Conservation (phyloP, 2,113 vertebrate species). For the Gasterosteus aculeatus region DNA sequence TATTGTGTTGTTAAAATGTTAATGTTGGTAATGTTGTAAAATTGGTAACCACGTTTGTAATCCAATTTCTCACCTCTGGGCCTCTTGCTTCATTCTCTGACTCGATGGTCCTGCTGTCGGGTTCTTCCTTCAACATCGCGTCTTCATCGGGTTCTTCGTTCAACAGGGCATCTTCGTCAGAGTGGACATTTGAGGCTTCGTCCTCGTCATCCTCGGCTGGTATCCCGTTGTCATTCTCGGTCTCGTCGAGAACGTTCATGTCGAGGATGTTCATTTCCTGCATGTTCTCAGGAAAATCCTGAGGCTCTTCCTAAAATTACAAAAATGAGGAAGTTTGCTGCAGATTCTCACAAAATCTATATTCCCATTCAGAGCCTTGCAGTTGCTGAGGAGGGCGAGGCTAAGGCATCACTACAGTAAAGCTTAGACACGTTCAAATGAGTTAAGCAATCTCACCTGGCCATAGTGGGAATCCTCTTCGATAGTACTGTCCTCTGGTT, state of each 20-base stretch:
- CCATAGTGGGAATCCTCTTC: slow-evolving; percentile 90
- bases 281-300: slow-evolving; percentile 84
- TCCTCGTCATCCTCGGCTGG: slow-evolving; percentile 80
- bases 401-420: not conserved
- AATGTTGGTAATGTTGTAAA: no score
- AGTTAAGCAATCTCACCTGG: slow-evolving; percentile 80
- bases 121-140: slow-evolving; percentile 70
- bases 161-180: slow-evolving; percentile 63
- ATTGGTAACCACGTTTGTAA: not conserved
- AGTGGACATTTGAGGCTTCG: slow-evolving; percentile 52
- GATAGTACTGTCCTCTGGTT: slow-evolving; percentile 85
- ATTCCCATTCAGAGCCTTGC: not conserved
- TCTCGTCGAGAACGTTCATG: slow-evolving; percentile 88
- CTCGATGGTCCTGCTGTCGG: slow-evolving; percentile 59
- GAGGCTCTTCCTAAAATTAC: slow-evolving; percentile 82
- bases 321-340: not conserved
- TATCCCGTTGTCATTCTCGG: slow-evolving; percentile 85
- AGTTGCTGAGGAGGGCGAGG: not conserved
- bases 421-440: not conserved
- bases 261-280: slow-evolving; percentile 90
- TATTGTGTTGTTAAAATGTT: not conserved
- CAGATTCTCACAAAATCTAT: not conserved
- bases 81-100: slow-evolving; percentile 64
- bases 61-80: slow-evolving; percentile 69
- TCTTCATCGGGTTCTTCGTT: slow-evolving; percentile 73